Evolutionary conservation across 2,888 invertebrate species (phyloP).

Genomic region (Hymenopus coronatus): DNA sequence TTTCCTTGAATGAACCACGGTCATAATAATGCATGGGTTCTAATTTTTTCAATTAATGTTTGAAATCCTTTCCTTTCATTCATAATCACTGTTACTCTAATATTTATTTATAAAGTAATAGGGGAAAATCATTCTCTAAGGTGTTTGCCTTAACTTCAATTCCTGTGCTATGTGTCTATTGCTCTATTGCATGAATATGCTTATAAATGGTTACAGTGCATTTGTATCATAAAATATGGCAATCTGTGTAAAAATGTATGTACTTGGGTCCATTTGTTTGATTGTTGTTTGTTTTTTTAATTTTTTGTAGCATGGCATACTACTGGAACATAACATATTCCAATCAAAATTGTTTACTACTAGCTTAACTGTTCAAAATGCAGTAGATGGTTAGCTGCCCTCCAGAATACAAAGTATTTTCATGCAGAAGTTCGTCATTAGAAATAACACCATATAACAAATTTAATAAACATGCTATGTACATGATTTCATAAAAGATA

Average conservation of each 20-base stretch:
- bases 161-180: neutral
- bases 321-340: too few species aligned
- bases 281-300: too few species aligned
- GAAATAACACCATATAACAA: neutral
- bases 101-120: neutral
- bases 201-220: neutral
- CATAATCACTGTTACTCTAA: neutral
- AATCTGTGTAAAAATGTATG: neutral
- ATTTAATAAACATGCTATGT: neutral
- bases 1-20: neutral
- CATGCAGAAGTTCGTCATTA: neutral
- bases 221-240: neutral
- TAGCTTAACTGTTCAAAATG: too few species aligned
- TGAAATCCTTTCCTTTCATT: neutral
- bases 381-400: neutral
- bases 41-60: neutral
- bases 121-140: neutral
- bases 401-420: neutral
- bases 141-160: neutral
- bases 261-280: too few species aligned
- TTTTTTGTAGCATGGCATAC: too few species aligned
- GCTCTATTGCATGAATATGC: neutral
- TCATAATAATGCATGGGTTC: neutral
- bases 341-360: too few species aligned
- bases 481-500: neutral